phyloP scores from a whole-genome alignment of 2,888 invertebrate genomes.

The Poecilus cupreus region DNA sequence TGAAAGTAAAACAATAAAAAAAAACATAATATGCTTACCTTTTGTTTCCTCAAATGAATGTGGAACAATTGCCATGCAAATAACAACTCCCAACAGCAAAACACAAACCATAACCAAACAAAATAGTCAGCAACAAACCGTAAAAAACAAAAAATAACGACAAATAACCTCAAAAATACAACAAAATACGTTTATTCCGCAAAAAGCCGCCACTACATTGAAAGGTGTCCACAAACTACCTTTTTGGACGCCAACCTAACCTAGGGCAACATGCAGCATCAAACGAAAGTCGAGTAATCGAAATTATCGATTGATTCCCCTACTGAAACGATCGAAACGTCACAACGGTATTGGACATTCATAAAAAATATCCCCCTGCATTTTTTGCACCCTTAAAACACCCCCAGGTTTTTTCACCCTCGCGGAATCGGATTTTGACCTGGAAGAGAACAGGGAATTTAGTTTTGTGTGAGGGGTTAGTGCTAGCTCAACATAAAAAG shows the following conservation, averaged over 20 bases:
- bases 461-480: conserved; percentile 60
- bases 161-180: not conserved
- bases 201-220: conserved; percentile 25
- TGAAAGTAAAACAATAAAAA: too few relatives aligned
- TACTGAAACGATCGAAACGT: conserved; percentile 68
- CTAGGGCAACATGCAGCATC: conserved; percentile 67
- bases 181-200: conserved; percentile 26
- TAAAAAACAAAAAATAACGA: conserved; percentile 6
- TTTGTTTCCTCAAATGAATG: too few relatives aligned
- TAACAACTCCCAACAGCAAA: not conserved
- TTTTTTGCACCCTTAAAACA: conserved; percentile 68
- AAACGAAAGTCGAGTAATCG: conserved; percentile 68
- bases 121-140: conserved; percentile 11
- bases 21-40: too few relatives aligned
- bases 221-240: conserved; percentile 54
- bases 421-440: conserved; percentile 64
- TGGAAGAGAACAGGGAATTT: conserved; percentile 61
- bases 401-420: conserved; percentile 70
- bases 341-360: conserved; percentile 71
- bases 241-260: conserved; percentile 64
- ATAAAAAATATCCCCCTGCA: conserved; percentile 71
- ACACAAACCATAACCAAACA: not conserved
- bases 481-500: not conserved
- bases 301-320: conserved; percentile 71
- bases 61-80: not conserved